Conservation (phyloP, 2,113 vertebrate species). For the Holacanthus passer region DNA sequence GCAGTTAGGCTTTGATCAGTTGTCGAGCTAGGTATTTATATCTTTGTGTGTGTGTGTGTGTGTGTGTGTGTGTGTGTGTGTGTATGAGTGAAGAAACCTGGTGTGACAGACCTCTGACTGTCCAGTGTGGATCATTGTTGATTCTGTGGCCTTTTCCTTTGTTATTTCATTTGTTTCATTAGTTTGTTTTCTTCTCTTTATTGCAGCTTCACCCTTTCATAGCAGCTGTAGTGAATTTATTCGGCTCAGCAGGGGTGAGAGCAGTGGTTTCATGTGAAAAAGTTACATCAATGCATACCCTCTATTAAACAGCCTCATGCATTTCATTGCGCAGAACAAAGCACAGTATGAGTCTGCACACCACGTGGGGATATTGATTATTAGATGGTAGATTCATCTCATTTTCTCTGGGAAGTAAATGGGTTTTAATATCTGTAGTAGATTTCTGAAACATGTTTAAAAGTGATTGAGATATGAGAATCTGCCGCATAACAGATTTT, state of each 20-base stretch:
- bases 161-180: not conserved
- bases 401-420: not conserved
- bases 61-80: not conserved
- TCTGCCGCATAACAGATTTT: not conserved
- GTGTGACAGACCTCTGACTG: not conserved
- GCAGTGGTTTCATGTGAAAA: constrained; percentile 15
- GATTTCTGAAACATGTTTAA: not conserved
- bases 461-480: not conserved
- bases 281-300: constrained; percentile 4
- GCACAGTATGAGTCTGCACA: not conserved
- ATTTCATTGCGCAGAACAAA: not conserved
- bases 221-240: not conserved
- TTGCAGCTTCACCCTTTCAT: not conserved
- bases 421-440: not conserved
- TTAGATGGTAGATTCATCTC: constrained; percentile 1
- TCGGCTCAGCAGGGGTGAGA: constrained; percentile 5
- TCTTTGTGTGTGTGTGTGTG: not conserved
- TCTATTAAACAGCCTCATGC: not conserved
- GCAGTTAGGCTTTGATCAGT: not conserved
- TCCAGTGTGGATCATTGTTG: not conserved
- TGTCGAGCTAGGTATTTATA: too few species aligned
- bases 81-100: not conserved
- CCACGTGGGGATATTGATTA: not conserved
- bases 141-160: constrained; percentile 22
- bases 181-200: not conserved